A percentile compares a stretch with the other conserved stretches of the same genome.
Evolutionary conservation across 1,140 invertebrate genomes (phyloP).

Genomic region (Drosophila pachea): DNA sequence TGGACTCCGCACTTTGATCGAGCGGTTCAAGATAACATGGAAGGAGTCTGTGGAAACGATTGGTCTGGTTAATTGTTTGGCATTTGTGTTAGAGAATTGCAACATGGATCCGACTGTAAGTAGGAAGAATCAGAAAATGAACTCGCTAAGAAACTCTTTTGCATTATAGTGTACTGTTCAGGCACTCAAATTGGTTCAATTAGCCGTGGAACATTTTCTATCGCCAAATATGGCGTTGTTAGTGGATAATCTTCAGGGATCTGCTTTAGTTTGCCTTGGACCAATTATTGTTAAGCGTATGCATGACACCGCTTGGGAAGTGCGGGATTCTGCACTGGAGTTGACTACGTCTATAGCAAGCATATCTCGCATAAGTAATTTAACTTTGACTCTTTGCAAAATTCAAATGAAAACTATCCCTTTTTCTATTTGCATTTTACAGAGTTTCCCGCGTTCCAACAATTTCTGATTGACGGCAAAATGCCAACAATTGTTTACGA

Average conservation of each 20-base stretch:
- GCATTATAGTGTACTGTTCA: conserved; percentile 83
- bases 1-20: conserved; percentile 82
- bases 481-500: conserved; percentile 83
- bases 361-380: conserved; percentile 84
- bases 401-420: background rate
- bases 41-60: conserved; percentile 80
- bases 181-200: conserved; percentile 83
- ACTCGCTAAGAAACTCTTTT: background rate
- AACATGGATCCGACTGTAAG: conserved; percentile 77
- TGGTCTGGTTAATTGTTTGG: conserved; percentile 72
- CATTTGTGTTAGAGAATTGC: conserved; percentile 78
- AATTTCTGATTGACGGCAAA: conserved; percentile 83
- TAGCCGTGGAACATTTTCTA: conserved; percentile 86
- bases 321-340: conserved; percentile 86
- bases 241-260: conserved; percentile 83
- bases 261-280: conserved; percentile 83
- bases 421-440: conserved; percentile 29
- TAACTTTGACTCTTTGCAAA: conserved; percentile 41
- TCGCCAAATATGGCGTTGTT: conserved; percentile 86
- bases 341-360: conserved; percentile 84
- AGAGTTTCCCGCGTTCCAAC: conserved; percentile 89
- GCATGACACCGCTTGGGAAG: conserved; percentile 86
- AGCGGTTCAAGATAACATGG: conserved; percentile 86
- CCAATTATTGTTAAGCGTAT: conserved; percentile 84
- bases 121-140: background rate